Conservation (phyloP, 1,140 invertebrate species). For the Trichonephila inaurata region DNA sequence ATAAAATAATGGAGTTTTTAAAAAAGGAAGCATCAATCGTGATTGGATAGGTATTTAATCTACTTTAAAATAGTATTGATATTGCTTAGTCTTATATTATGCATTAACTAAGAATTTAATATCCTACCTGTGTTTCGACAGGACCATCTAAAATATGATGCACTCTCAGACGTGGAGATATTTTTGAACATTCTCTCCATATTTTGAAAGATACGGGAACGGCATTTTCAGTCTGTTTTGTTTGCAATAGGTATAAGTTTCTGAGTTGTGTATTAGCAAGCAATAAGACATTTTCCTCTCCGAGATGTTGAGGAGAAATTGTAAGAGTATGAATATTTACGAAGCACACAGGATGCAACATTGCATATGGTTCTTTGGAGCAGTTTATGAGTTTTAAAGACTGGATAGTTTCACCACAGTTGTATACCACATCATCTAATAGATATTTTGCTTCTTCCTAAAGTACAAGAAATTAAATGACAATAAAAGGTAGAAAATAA, state of each 20-base stretch:
- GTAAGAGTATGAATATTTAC: conserved; percentile 87
- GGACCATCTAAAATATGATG: conserved; percentile 80
- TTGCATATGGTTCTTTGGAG: conserved; percentile 87
- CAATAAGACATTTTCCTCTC: conserved; percentile 88
- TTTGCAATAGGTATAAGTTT: conserved; percentile 90
- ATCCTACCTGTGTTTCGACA: conserved; percentile 78
- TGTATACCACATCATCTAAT: conserved; percentile 86
- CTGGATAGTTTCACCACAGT: conserved; percentile 85
- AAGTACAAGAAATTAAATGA: background rate
- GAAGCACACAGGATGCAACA: conserved; percentile 90
- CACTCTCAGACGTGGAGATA: conserved; percentile 80
- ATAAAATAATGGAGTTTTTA: no score
- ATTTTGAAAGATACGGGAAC: conserved; percentile 78
- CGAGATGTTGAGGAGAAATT: conserved; percentile 89
- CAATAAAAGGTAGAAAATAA: background rate
- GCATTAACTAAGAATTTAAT: background rate
- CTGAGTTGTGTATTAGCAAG: conserved; percentile 82
- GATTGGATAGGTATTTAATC: no score
- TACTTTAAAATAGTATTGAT: no score
- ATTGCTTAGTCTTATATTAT: no score
- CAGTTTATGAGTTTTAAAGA: conserved; percentile 88
- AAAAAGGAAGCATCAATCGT: no score
- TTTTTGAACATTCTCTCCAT: conserved; percentile 80
- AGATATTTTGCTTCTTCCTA: conserved; percentile 82
- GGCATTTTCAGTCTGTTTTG: conserved; percentile 83